These are phyloP conservation scores for Turdus rufiventris DNA, from an alignment of 2,113 vertebrate species.

Conservation along the genomic window DNA sequence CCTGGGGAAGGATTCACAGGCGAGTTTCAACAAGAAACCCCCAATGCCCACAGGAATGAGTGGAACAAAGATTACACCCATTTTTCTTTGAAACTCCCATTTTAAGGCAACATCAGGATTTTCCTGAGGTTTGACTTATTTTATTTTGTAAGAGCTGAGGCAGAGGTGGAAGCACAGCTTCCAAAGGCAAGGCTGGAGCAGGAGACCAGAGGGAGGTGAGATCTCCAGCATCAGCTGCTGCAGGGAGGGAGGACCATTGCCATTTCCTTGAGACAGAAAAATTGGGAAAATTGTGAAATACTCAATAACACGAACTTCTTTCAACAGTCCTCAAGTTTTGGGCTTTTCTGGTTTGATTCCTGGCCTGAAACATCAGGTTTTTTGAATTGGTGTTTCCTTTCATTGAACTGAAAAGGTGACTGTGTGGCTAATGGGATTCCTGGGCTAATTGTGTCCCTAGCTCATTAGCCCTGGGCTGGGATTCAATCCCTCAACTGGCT, in stretches of 20 bases:
- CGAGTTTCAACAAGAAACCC: not conserved
- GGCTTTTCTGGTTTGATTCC: not conserved
- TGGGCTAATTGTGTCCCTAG: not conserved
- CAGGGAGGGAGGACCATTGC: not conserved
- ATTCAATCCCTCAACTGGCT: not conserved
- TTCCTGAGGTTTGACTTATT: not conserved
- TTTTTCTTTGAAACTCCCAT: not conserved
- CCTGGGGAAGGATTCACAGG: not conserved
- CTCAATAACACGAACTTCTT: not conserved
- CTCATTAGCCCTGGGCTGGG: not conserved
- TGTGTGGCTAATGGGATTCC: not conserved
- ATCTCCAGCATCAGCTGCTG: not conserved
- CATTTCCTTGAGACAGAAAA: not conserved
- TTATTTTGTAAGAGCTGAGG: not conserved
- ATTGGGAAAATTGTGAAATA: not conserved
- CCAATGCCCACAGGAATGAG: not conserved
- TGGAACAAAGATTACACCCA: fast-evolving
- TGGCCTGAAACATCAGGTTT: not conserved
- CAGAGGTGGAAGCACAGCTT: not conserved
- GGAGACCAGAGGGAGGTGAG: not conserved
- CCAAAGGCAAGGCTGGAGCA: fast-evolving
- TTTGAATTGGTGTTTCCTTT: not conserved
- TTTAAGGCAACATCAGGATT: not conserved
- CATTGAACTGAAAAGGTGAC: not conserved
- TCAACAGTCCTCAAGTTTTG: not conserved